Percentiles rank a stretch among this genome's conserved stretches.
Evolutionary conservation across 2,888 invertebrate genomes (phyloP).

Genomic region (Cryptocheilus praepositus): DNA sequence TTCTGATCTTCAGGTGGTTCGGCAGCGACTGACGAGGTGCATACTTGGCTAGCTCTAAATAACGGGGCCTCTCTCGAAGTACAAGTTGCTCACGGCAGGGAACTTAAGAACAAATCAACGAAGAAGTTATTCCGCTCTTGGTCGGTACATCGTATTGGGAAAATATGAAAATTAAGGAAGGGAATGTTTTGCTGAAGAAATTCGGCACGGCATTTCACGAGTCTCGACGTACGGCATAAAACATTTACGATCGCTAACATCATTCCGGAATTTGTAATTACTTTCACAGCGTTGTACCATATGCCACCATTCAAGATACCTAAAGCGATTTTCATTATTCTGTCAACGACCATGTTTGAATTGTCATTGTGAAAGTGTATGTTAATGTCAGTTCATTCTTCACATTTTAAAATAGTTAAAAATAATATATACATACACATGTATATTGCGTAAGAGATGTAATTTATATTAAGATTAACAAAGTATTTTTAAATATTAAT

Average conservation of each 20-base stretch:
- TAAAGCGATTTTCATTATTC: too few relatives aligned
- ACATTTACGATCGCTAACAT: background rate
- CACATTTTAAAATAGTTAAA: too few relatives aligned
- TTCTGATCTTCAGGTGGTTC: slow-evolving; percentile 56
- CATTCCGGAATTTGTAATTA: too few relatives aligned
- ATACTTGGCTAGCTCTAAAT: slow-evolving; percentile 72
- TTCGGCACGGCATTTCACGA: slow-evolving; percentile 14
- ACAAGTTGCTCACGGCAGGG: slow-evolving; percentile 71
- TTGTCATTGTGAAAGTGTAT: too few relatives aligned
- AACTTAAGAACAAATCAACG: slow-evolving; percentile 67
- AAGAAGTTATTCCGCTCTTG: slow-evolving; percentile 73
- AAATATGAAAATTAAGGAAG: slow-evolving; percentile 61
- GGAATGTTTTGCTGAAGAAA: slow-evolving; percentile 13
- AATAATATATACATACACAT: too few relatives aligned
- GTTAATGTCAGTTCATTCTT: too few relatives aligned
- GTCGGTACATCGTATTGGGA: slow-evolving; percentile 74
- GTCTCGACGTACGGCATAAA: background rate
- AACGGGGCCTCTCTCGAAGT: slow-evolving; percentile 73
- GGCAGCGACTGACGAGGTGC: slow-evolving; percentile 69
- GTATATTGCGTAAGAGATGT: too few relatives aligned
- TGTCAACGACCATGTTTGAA: too few relatives aligned
- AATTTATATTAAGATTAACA: too few relatives aligned
- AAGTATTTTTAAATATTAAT: too few relatives aligned
- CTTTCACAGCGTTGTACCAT: too few relatives aligned
- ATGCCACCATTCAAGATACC: too few relatives aligned